Conservation (phyloP, 2,113 vertebrate genomes). For the Myrmophylax atrothorax region DNA sequence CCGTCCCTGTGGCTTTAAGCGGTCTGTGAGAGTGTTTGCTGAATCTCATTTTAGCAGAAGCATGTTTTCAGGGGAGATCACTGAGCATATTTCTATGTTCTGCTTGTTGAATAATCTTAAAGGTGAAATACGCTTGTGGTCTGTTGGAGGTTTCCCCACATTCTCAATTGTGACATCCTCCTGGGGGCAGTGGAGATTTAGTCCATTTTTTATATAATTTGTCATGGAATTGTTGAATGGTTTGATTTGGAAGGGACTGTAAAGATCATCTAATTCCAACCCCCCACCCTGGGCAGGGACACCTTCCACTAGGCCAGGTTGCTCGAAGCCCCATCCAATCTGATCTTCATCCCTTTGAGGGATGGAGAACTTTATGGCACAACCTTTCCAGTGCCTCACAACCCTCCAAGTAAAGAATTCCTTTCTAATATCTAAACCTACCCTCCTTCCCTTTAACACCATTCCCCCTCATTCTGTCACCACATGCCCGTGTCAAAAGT, state of each 20-base stretch:
- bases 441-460: background rate
- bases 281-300: too few species aligned
- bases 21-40: background rate
- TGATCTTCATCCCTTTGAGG: background rate
- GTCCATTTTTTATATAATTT: background rate
- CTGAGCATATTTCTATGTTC: background rate
- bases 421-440: background rate
- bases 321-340: background rate
- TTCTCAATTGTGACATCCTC: background rate
- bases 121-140: background rate
- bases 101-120: background rate
- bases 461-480: background rate
- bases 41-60: background rate
- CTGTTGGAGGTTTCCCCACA: background rate
- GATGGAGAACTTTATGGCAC: background rate
- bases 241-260: background rate
- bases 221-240: background rate
- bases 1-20: background rate
- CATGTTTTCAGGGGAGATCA: background rate
- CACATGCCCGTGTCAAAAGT: background rate
- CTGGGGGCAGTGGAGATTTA: background rate
- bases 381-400: background rate
- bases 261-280: background rate
- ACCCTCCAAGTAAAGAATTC: background rate
- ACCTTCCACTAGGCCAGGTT: background rate